phyloP scores from a whole-genome alignment of 1,140 invertebrate species.

The Tribolium madens region DNA sequence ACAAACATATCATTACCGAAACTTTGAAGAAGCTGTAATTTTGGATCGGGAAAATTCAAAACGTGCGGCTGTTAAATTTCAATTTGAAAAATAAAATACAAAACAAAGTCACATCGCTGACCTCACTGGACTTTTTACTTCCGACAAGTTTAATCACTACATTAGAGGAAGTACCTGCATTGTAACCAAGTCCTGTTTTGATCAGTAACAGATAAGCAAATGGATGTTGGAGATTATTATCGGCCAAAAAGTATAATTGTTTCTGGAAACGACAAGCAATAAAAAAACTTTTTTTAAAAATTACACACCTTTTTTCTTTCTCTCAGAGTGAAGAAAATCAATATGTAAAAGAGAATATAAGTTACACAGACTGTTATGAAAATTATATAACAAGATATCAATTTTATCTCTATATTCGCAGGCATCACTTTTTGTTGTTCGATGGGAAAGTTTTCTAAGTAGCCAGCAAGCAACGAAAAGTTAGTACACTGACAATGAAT shows the following conservation, averaged over 20 bases:
- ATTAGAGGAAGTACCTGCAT: slow-evolving; percentile 3
- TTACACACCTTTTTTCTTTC: slow-evolving; percentile 14
- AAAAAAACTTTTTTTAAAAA: neutral
- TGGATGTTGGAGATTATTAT: neutral
- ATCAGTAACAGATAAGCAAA: slow-evolving; percentile 14
- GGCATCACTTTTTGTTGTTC: neutral
- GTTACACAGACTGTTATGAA: neutral
- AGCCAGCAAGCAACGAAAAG: slow-evolving; percentile 3
- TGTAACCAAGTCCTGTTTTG: slow-evolving; percentile 5
- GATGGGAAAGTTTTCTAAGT: neutral
- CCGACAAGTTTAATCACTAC: slow-evolving; percentile 9
- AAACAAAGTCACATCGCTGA: neutral
- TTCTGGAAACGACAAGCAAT: neutral
- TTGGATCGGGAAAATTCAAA: slow-evolving; percentile 12
- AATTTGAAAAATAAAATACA: neutral
- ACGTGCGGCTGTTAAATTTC: neutral
- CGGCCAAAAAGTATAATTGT: neutral
- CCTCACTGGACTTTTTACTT: neutral
- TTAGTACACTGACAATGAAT: neutral
- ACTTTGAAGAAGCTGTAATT: neutral
- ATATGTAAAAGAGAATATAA: neutral
- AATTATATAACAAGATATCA: neutral
- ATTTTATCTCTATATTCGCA: neutral
- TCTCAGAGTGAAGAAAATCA: neutral
- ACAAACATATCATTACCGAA: neutral